Percentiles rank a stretch among this genome's conserved stretches.
Evolutionary conservation across 2,888 invertebrate genomes (phyloP).

Genomic region (Oligia fasciuncula): DNA sequence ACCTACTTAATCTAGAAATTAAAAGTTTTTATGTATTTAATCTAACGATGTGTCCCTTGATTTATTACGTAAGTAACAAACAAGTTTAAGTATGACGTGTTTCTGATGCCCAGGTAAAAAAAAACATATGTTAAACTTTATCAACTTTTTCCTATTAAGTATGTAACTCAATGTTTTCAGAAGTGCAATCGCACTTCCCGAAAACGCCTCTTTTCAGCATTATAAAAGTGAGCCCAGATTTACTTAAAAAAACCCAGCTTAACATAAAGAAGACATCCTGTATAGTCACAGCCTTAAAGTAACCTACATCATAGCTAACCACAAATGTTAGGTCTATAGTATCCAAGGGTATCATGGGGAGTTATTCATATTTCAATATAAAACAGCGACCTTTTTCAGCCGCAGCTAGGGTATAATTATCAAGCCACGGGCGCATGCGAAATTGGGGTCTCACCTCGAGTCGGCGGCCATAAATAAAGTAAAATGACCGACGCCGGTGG

Average conservation of each 20-base stretch:
- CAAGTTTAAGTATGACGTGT: not conserved
- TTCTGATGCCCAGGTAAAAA: not conserved
- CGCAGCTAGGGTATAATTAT: conserved; percentile 88
- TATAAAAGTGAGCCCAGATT: not conserved
- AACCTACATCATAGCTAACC: conserved; percentile 34
- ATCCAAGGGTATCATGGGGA: conserved; percentile 52
- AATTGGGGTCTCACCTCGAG: conserved; percentile 90
- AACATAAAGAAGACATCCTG: conserved; percentile 15
- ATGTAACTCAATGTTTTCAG: not conserved
- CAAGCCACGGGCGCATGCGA: conserved; percentile 87
- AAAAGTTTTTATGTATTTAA: not conserved
- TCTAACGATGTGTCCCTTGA: not conserved
- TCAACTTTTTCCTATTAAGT: not conserved
- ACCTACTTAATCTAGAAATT: not conserved
- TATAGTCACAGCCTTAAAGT: conserved; percentile 26
- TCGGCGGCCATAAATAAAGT: conserved; percentile 87
- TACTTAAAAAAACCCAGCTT: not conserved
- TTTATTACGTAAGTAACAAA: not conserved
- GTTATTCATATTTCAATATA: conserved; percentile 80
- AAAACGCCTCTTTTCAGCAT: not conserved
- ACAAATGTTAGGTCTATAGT: conserved; percentile 45
- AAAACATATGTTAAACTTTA: not conserved
- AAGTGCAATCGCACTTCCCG: not conserved
- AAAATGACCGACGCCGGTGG: conserved; percentile 87
- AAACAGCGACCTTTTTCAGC: conserved; percentile 86